phyloP scores from a whole-genome alignment of 1,140 invertebrate genomes.

The Drosophila pseudoananassae region DNA sequence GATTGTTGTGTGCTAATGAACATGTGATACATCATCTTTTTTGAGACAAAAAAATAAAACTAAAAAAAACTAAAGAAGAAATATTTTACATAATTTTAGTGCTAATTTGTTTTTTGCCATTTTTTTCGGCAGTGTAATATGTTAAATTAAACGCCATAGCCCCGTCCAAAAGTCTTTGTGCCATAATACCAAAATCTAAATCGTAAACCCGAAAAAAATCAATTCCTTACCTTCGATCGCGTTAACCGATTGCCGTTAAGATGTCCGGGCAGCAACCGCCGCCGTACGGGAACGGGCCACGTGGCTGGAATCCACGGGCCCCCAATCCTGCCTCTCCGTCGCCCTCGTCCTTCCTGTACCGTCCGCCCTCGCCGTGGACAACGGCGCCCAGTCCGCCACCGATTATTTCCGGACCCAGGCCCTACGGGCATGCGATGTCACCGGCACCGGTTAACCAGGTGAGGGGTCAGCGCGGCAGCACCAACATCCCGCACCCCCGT shows the following conservation, averaged over 20 bases:
- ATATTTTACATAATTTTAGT: not conserved
- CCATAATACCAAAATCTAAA: slow-evolving; percentile 11
- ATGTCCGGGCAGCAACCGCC: slow-evolving; percentile 86
- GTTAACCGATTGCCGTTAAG: slow-evolving; percentile 44
- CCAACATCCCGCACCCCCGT: slow-evolving; percentile 86
- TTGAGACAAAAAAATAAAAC: not conserved
- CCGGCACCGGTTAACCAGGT: slow-evolving; percentile 85
- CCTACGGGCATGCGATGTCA: slow-evolving; percentile 85
- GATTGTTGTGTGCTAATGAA: slow-evolving; percentile 51
- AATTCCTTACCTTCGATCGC: slow-evolving; percentile 23
- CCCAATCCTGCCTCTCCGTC: slow-evolving; percentile 75
- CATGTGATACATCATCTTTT: slow-evolving; percentile 48
- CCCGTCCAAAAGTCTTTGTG: slow-evolving; percentile 53
- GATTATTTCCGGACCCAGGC: slow-evolving; percentile 86
- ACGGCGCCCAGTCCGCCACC: slow-evolving; percentile 86
- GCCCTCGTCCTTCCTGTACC: slow-evolving; percentile 86
- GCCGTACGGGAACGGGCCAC: slow-evolving; percentile 85
- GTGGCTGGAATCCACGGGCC: slow-evolving; percentile 83
- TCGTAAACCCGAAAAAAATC: slow-evolving; percentile 26
- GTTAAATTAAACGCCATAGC: slow-evolving; percentile 58
- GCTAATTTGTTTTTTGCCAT: slow-evolving; percentile 13
- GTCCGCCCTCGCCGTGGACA: slow-evolving; percentile 87
- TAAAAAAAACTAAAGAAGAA: not conserved
- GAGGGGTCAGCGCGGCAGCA: slow-evolving; percentile 80
- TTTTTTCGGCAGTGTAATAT: slow-evolving; percentile 60